These are phyloP conservation scores for Betta splendens DNA, from an alignment of 2,797 vertebrate genomes.

Conservation along the genomic window DNA sequence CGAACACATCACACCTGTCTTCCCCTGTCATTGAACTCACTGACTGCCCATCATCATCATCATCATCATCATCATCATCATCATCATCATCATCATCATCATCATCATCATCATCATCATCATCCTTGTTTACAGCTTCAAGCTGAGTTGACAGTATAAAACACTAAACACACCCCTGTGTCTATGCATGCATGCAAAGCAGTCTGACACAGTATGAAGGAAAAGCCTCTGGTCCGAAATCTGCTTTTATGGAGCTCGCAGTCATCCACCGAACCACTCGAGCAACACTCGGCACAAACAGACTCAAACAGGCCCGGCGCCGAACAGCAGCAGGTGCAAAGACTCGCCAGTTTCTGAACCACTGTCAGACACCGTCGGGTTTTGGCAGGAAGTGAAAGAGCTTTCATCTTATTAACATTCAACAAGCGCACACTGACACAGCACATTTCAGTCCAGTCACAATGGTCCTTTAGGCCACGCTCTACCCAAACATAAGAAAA, in stretches of 20 bases:
- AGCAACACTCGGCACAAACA: constrained; percentile 29
- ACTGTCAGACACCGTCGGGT: constrained; percentile 41
- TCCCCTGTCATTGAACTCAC: constrained; percentile 25
- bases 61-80: constrained; percentile 27
- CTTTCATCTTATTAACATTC: constrained; percentile 62
- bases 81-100: constrained; percentile 20
- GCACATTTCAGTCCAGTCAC: constrained; percentile 67
- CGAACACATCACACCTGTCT: constrained; percentile 18
- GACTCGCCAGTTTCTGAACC: constrained; percentile 36
- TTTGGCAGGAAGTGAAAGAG: constrained; percentile 64
- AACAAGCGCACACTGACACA: constrained; percentile 62
- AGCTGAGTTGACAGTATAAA: constrained; percentile 19
- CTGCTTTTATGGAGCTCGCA: constrained; percentile 22
- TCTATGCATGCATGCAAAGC: not conserved
- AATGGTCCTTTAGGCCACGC: constrained; percentile 46
- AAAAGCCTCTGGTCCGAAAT: constrained; percentile 16
- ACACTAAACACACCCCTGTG: constrained; percentile 12
- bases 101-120: constrained; percentile 32
- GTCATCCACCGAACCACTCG: constrained; percentile 35
- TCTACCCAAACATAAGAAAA: constrained; percentile 51
- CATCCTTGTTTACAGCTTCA: constrained; percentile 24
- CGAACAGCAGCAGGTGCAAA: constrained; percentile 47
- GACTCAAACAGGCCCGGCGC: constrained; percentile 33
- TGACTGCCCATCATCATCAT: constrained; percentile 31
- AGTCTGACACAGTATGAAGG: constrained; percentile 19